Evolutionary conservation across 2,113 vertebrate species (phyloP).

Genomic region (Epinephelus cyanopodus): DNA sequence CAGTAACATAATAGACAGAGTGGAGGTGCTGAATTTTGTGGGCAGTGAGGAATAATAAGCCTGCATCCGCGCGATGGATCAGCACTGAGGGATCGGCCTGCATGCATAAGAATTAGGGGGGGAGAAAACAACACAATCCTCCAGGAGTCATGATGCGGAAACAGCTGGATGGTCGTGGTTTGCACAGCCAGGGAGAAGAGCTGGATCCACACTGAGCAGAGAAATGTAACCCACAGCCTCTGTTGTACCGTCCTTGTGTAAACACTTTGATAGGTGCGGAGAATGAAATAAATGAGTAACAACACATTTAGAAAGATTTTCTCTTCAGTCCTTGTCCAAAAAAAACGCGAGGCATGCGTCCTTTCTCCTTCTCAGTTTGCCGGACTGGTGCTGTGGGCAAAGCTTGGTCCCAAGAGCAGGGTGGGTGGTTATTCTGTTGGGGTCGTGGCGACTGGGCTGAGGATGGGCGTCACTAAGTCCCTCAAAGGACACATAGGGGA

Average conservation of each 20-base stretch:
- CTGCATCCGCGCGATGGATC: constrained; percentile 39
- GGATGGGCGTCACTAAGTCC: constrained; percentile 79
- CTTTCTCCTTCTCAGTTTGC: constrained; percentile 42
- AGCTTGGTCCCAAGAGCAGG: constrained; percentile 31
- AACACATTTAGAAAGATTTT: constrained; percentile 61
- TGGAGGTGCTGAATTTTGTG: constrained; percentile 36
- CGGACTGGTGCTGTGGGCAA: constrained; percentile 52
- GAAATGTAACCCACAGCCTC: constrained; percentile 51
- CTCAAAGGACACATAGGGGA: constrained; percentile 84
- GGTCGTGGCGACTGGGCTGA: constrained; percentile 82
- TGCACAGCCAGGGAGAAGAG: constrained; percentile 38
- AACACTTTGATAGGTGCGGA: constrained; percentile 71
- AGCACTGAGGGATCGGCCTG: constrained; percentile 39
- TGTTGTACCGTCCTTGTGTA: constrained; percentile 54
- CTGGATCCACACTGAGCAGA: constrained; percentile 50
- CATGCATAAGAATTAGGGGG: constrained; percentile 65
- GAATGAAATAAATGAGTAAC: constrained; percentile 57
- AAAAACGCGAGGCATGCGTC: constrained; percentile 44
- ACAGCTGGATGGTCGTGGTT: constrained; percentile 55
- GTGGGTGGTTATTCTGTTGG: constrained; percentile 81
- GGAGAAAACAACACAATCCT: constrained; percentile 34
- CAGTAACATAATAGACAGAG: constrained; percentile 3
- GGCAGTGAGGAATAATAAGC: constrained; percentile 37
- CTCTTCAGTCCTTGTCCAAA: constrained; percentile 56
- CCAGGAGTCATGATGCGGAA: constrained; percentile 57